Percentiles rank a stretch among this genome's conserved stretches.
These are phyloP conservation scores for Zelostemma sp. DNA, from an alignment of 1,140 invertebrate genomes.

Conservation along the genomic window DNA sequence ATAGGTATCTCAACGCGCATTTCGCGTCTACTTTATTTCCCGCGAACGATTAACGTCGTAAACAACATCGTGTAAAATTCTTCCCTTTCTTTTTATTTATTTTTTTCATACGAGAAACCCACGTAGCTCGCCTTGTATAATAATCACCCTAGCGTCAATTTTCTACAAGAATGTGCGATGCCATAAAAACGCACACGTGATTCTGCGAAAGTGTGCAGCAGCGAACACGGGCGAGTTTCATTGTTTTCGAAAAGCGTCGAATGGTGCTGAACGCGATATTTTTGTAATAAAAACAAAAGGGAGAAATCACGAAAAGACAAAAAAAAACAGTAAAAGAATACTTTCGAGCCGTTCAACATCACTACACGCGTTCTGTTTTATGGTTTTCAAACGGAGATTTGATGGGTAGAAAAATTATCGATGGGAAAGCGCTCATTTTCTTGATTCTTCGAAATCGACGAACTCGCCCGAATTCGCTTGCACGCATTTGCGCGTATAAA, in stretches of 20 bases:
- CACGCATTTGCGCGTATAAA: constrained; percentile 40
- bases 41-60: constrained; percentile 17
- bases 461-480: constrained; percentile 36
- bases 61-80: constrained; percentile 52
- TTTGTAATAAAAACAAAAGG: constrained; percentile 34
- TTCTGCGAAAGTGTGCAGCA: constrained; percentile 35
- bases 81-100: constrained; percentile 37
- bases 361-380: too few relatives aligned
- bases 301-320: background rate
- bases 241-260: constrained; percentile 13
- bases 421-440: background rate
- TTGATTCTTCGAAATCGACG: background rate
- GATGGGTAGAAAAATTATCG: background rate
- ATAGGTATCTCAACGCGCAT: background rate
- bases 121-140: constrained; percentile 64
- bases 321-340: too few relatives aligned
- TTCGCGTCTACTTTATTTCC: background rate
- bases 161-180: constrained; percentile 60
- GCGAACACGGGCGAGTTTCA: constrained; percentile 32
- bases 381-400: too few relatives aligned
- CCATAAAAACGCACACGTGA: constrained; percentile 49
- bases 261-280: constrained; percentile 39
- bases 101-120: constrained; percentile 49
- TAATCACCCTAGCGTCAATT: constrained; percentile 68
- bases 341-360: too few relatives aligned